Percentiles rank a stretch among this genome's conserved stretches.
phyloP scores from a whole-genome alignment of 92 coral and sea anemone species.

The Porites rus region DNA sequence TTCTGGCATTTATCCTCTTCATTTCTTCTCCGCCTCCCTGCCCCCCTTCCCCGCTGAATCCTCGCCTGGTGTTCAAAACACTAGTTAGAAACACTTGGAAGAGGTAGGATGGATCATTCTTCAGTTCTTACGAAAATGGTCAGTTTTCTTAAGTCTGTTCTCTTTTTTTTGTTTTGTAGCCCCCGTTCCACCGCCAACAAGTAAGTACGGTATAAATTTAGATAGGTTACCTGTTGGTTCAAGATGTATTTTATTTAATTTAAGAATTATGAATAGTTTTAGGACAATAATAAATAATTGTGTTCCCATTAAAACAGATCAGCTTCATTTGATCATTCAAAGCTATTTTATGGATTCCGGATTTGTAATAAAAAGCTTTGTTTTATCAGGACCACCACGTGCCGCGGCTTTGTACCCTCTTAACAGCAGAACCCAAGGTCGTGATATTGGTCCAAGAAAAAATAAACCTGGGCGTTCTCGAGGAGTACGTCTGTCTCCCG shows the following conservation, averaged over 20 bases:
- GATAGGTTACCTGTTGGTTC: background rate
- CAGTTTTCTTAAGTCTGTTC: background rate
- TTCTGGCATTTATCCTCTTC: background rate
- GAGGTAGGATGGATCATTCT: background rate
- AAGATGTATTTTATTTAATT: too few species aligned
- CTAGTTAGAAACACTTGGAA: too few species aligned
- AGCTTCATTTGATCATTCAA: background rate
- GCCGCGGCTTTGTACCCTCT: constrained; percentile 86
- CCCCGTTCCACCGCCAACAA: constrained; percentile 29
- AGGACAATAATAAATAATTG: too few species aligned
- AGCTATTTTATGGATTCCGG: background rate
- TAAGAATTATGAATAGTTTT: background rate
- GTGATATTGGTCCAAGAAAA: constrained; percentile 77
- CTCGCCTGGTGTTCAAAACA: too few species aligned
- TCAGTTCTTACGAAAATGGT: background rate
- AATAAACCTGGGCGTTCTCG: constrained; percentile 70
- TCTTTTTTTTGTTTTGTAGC: background rate
- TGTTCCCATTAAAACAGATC: too few species aligned
- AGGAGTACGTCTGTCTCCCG: constrained; percentile 73
- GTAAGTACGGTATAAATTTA: constrained; percentile 1
- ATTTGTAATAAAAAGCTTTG: too few species aligned
- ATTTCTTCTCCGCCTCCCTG: background rate
- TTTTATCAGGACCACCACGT: constrained; percentile 57
- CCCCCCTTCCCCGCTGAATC: background rate
- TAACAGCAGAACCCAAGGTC: constrained; percentile 64